Evolutionary conservation across 2,113 vertebrate genomes (phyloP).

Genomic region (Phalacrocorax brasilianus): DNA sequence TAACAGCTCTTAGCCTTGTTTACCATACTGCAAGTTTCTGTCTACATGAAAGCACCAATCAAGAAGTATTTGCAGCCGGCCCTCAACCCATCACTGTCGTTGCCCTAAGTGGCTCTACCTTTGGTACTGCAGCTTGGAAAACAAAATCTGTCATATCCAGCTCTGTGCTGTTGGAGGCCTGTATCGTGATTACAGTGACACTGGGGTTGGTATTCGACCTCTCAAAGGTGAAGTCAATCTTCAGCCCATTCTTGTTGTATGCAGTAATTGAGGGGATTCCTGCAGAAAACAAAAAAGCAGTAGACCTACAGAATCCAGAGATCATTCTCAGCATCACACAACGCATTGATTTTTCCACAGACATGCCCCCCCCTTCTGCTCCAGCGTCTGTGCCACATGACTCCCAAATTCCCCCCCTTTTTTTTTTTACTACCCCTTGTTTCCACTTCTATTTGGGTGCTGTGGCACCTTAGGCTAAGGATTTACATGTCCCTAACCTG

Average conservation of each 20-base stretch:
- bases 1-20: not conserved
- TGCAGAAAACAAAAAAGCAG: slow-evolving; percentile 50
- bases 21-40: not conserved
- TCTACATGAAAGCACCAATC: not conserved
- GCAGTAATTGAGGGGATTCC: slow-evolving; percentile 96
- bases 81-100: not conserved
- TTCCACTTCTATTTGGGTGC: not conserved
- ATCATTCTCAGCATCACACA: not conserved
- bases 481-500: slow-evolving; percentile 81
- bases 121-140: slow-evolving; percentile 99
- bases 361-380: not conserved
- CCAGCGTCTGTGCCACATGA: not conserved
- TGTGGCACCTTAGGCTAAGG: not conserved
- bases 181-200: slow-evolving; percentile 95
- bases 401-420: not conserved
- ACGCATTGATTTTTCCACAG: not conserved
- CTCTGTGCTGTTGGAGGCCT: slow-evolving; percentile 94
- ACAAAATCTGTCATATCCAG: slow-evolving; percentile 98
- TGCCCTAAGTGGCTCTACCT: slow-evolving; percentile 76
- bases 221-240: slow-evolving; percentile 98
- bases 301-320: not conserved
- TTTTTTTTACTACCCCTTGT: not conserved
- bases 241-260: slow-evolving; percentile 97
- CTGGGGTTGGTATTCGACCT: slow-evolving; percentile 96
- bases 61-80: not conserved